These are phyloP conservation scores for Wiebesia pumilae DNA, from an alignment of 1,140 invertebrate species.

Conservation along the genomic window DNA sequence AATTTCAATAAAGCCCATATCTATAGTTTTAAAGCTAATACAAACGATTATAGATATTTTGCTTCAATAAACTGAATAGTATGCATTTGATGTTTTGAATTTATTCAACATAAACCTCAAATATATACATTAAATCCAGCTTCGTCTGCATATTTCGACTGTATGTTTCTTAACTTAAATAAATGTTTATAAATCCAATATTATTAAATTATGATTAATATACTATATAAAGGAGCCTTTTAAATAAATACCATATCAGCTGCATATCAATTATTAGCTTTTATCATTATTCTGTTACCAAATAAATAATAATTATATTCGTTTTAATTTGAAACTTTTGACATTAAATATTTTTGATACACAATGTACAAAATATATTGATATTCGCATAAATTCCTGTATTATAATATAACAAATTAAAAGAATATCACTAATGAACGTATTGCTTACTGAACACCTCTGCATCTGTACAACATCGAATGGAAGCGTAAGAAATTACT, in stretches of 20 bases:
- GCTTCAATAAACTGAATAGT: background rate
- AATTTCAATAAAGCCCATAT: background rate
- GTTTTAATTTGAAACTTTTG: background rate
- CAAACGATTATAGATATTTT: background rate
- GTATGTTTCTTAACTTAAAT: slow-evolving; percentile 21
- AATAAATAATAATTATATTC: background rate
- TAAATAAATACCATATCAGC: background rate
- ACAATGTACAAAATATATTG: background rate
- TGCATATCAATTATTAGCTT: background rate
- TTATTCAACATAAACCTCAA: background rate
- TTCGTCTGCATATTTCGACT: slow-evolving; percentile 15
- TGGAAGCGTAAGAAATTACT: background rate
- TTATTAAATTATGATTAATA: background rate
- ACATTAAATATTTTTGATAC: background rate
- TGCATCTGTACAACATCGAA: background rate
- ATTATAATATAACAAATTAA: background rate
- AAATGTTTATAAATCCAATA: background rate
- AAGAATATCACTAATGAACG: background rate
- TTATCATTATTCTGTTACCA: background rate
- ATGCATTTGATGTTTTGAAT: background rate
- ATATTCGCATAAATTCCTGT: background rate
- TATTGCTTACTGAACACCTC: background rate
- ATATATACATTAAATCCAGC: background rate
- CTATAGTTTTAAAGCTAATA: background rate
- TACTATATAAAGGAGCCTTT: background rate